phyloP scores from a whole-genome alignment of 2,797 vertebrate genomes.

The Pygocentrus nattereri region DNA sequence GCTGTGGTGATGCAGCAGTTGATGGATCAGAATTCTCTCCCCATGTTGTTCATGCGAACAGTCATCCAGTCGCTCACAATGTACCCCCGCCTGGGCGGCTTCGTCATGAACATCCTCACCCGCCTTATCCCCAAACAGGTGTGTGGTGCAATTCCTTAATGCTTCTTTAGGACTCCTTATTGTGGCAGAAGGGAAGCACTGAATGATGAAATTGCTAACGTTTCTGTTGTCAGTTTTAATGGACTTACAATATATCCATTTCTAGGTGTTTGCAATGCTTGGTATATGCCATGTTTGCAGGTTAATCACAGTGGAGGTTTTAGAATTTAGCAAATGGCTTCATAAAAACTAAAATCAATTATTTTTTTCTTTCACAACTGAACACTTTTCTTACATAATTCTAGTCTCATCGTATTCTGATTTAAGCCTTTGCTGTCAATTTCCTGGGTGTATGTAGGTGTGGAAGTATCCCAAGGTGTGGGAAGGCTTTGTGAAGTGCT shows the following conservation, averaged over 20 bases:
- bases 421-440: not conserved
- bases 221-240: not conserved
- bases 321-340: not conserved
- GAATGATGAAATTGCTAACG: not conserved
- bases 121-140: conserved; percentile 97
- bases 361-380: no score
- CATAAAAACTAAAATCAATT: not conserved
- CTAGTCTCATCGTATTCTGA: not conserved
- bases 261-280: no score
- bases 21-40: conserved; percentile 94
- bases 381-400: not conserved
- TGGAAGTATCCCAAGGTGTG: conserved; percentile 98
- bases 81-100: conserved; percentile 92
- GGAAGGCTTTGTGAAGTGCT: conserved; percentile 97
- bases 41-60: conserved; percentile 94
- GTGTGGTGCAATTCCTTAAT: not conserved
- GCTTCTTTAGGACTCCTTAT: not conserved
- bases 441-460: conserved; percentile 76
- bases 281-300: not conserved
- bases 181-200: not conserved
- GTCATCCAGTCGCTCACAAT: conserved; percentile 97
- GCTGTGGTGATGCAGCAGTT: conserved; percentile 98
- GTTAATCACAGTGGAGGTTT: not conserved
- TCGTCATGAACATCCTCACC: conserved; percentile 95
- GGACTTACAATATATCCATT: not conserved